Evolutionary conservation across 2,888 invertebrate species (phyloP), one percentile per base, ranked within the genome.

Genomic region (Ophion ellenae): DNA sequence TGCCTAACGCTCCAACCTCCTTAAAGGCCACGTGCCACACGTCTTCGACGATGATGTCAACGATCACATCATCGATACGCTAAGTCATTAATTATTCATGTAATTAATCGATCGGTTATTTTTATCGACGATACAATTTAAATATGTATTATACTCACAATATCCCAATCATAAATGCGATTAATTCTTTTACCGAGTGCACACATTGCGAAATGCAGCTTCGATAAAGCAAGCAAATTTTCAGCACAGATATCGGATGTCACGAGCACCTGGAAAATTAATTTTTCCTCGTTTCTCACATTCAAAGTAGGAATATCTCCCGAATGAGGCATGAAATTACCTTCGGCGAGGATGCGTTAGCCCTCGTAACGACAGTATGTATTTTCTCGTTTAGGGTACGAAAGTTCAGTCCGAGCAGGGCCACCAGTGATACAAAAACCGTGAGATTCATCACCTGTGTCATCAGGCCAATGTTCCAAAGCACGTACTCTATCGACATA

Each of bases 201-300:
- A 59, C 84, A 87, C 28, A 79, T 71, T 40, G 61, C 82, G 61
- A 45, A 82, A 71, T 85, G 85, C 4, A 70, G 10, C 17, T 85
- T 79, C n/a, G 85, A 66, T 20, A 85, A 20, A 6, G 36, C 3
- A 40, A 66, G 74, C 53, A 87, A 67, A 67, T 78, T 82, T 57
- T 84, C 87, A 14, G 86, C 80, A 40, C 82, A 83, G n/a, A 71
- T 69, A 40, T 84, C 76, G 45, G 84, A 82, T 20, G 69, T 78
- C 14, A 61, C 66, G 61, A 73, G 36, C 24, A 76, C 40, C 57
- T 71, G 63, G 24, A 71, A 69, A 24, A 69, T 7, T 47, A 3
- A 47, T 69, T 40, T 32, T 9, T 45, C 40, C 10, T 24, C 28
- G 0, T 10, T 28, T 1, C 2, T 57, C 53, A 53, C 17, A 17